Conservation (phyloP, 2,797 vertebrate species). For the Chelonia mydas region DNA sequence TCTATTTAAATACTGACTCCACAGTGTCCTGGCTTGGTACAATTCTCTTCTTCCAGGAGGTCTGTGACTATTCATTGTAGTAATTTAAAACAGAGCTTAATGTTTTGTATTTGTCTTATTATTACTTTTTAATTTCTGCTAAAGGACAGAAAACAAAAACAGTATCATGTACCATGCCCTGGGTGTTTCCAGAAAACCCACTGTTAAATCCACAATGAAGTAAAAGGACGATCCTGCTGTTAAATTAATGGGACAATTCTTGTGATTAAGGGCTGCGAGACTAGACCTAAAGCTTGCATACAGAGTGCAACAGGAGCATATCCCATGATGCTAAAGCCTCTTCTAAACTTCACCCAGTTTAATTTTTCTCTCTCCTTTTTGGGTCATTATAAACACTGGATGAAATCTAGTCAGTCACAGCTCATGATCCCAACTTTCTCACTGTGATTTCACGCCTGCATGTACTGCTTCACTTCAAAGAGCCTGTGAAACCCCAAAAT, state of each 20-base stretch:
- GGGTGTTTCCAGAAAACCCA: background rate
- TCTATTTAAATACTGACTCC: fast-evolving
- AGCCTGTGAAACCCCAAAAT: background rate
- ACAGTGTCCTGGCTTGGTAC: fast-evolving
- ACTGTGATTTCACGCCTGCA: background rate
- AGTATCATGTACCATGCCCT: fast-evolving
- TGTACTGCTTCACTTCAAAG: background rate
- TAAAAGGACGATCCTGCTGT: background rate
- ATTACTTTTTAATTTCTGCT: fast-evolving
- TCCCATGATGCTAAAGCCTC: fast-evolving
- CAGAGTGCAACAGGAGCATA: fast-evolving
- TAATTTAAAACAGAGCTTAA: background rate
- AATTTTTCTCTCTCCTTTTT: background rate
- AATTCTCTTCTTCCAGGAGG: fast-evolving
- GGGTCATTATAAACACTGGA: background rate
- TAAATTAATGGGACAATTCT: background rate
- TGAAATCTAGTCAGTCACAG: background rate
- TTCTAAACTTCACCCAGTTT: background rate
- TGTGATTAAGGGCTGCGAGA: background rate
- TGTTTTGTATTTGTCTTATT: fast-evolving
- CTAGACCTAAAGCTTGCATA: fast-evolving
- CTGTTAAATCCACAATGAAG: background rate
- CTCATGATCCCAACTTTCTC: background rate
- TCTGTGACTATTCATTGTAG: background rate
- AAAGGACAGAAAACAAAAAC: background rate